Evolutionary conservation across 2,797 vertebrate genomes (phyloP), one percentile per base, ranked within the genome.

Genomic region (Mareca strepera): DNA sequence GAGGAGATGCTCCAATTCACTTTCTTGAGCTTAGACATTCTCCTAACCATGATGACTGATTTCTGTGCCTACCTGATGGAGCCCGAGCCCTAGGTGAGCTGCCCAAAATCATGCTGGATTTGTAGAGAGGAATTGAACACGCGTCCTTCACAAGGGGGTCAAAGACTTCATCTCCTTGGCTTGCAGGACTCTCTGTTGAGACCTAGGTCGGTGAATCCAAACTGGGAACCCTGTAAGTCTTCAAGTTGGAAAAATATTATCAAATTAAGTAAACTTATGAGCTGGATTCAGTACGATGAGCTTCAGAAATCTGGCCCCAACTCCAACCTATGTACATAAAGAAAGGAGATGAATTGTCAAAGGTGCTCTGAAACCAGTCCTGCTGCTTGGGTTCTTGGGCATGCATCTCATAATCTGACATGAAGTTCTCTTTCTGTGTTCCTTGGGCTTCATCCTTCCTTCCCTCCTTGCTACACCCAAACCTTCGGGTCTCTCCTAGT

Each of bases 11-110:
- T 80, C 64, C 64, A 29, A 3, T 52, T 85, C 50, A 11, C 13
- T 67, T n/a, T 43, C 56, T 12, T 35, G 82, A 77, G 75, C 21
- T 59, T 25, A 53, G 43, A 17, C 48, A 23, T 21, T 2, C 46
- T 17, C 1, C 12, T 52, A 37, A 35, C 37, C 66, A 22, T 6
- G 20, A 23, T 0, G 0, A 17, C 11, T 14, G n/a, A 66, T 52
- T 62, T 77, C 69, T 64, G 44, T 11, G 28, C 53, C 53, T 20
- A 11, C n/a, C 26, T 44, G 44, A n/a, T 1, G 2, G 46, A 73
- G 53, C 31, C 17, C 3, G 1, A 58, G 25, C 17, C 53, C 23
- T 12, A 28, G 52, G 35, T 12, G 50, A 55, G 7, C 22, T 58
- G 16, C 28, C 23, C 9, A 2, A 20, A 33, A 12, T 18, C 60